phyloP scores from a whole-genome alignment of 1,140 invertebrate species.

The Drosophila subpulchrella region DNA sequence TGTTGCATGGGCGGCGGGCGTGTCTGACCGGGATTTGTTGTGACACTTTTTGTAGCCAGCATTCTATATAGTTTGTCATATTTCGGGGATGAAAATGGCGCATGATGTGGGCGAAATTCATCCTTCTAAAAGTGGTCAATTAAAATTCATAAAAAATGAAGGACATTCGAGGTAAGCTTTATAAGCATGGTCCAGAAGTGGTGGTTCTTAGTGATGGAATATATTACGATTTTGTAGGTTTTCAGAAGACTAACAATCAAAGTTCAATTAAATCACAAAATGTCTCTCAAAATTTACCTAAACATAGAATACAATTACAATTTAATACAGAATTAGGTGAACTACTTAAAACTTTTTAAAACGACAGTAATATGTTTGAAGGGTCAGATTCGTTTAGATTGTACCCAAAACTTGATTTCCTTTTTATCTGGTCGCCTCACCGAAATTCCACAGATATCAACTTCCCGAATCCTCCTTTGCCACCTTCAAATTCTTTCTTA shows the following conservation, averaged over 20 bases:
- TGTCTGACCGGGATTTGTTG: slow-evolving; percentile 32
- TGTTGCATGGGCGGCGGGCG: slow-evolving; percentile 7
- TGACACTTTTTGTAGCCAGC: slow-evolving; percentile 41
- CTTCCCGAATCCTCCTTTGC: background rate
- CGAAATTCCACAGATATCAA: slow-evolving; percentile 8
- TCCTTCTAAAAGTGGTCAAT: slow-evolving; percentile 56
- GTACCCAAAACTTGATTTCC: background rate
- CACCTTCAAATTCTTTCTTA: slow-evolving; percentile 7
- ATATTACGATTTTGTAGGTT: too few relatives aligned
- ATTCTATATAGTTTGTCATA: slow-evolving; percentile 50
- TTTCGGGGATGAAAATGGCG: background rate
- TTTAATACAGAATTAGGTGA: too few relatives aligned
- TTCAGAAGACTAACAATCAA: too few relatives aligned
- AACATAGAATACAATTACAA: too few relatives aligned
- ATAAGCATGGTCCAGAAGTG: background rate
- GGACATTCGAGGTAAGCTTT: background rate
- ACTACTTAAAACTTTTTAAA: too few relatives aligned
- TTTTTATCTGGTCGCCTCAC: background rate
- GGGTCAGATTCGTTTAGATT: background rate
- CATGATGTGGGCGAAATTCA: background rate
- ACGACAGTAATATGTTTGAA: background rate
- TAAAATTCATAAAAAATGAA: slow-evolving; percentile 60
- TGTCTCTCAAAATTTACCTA: too few relatives aligned
- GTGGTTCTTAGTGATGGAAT: background rate
- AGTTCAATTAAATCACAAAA: too few relatives aligned